phyloP scores from a whole-genome alignment of 1,140 invertebrate genomes.

The Colletes gigas region DNA sequence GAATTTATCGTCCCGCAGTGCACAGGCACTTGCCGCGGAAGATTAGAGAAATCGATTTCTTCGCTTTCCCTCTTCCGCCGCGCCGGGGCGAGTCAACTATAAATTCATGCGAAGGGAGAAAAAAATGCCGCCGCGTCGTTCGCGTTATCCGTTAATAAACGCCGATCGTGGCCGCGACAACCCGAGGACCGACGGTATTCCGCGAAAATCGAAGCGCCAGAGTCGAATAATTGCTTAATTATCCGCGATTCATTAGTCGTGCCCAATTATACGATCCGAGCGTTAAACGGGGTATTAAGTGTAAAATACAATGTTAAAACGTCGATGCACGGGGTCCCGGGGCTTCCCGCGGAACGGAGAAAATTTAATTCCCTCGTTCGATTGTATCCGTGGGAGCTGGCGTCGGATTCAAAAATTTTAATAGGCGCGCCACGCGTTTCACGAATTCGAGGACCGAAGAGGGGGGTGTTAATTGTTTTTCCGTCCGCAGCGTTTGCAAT shows the following conservation, averaged over 20 bases:
- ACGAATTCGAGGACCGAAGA: no score
- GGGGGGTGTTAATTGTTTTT: not conserved
- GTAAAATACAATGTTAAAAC: slow-evolving; percentile 28
- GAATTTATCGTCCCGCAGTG: slow-evolving; percentile 21
- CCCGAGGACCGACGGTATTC: not conserved
- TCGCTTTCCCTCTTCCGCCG: not conserved
- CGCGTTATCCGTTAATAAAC: slow-evolving; percentile 10
- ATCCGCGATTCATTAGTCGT: slow-evolving; percentile 33
- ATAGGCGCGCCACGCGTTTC: not conserved
- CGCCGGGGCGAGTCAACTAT: not conserved
- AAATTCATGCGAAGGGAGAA: not conserved
- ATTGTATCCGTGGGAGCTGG: not conserved
- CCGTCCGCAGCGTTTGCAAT: not conserved
- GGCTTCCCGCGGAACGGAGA: not conserved
- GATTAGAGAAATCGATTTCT: slow-evolving; percentile 28
- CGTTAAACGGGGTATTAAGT: slow-evolving; percentile 34
- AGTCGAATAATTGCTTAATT: slow-evolving; percentile 32
- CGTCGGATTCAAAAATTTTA: slow-evolving; percentile 18
- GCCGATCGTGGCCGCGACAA: not conserved
- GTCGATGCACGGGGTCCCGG: not conserved
- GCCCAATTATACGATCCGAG: slow-evolving; percentile 28
- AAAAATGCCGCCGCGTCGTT: not conserved
- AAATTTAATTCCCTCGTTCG: slow-evolving; percentile 36
- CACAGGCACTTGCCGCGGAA: not conserved
- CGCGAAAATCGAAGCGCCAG: not conserved